These are phyloP conservation scores for Hemicordylus capensis DNA, from an alignment of 2,113 vertebrate species.

Conservation along the genomic window DNA sequence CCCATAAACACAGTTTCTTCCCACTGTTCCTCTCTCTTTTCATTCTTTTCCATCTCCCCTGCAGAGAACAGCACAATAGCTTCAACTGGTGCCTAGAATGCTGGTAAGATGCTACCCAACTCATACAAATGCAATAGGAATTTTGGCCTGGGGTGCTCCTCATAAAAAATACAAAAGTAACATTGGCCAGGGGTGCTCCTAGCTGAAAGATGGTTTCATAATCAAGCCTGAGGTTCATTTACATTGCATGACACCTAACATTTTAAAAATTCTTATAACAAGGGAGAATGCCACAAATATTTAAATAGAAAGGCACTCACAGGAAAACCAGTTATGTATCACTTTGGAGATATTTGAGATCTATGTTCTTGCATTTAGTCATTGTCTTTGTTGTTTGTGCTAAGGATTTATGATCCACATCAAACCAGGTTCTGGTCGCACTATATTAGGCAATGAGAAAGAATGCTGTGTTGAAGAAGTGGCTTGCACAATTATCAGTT, in stretches of 20 bases:
- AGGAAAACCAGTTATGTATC: not conserved
- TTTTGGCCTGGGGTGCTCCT: not conserved
- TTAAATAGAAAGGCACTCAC: not conserved
- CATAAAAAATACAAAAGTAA: constrained; percentile 31
- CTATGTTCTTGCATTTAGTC: not conserved
- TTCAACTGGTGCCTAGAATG: not conserved
- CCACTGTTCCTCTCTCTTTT: not conserved
- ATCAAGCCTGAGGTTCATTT: constrained; percentile 10
- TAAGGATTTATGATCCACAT: not conserved
- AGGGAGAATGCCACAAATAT: not conserved
- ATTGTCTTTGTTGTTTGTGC: not conserved
- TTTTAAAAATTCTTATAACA: not conserved
- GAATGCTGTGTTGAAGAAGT: not conserved
- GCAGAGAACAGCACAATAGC: not conserved
- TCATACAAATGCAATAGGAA: not conserved
- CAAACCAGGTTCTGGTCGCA: not conserved
- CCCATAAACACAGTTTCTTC: not conserved
- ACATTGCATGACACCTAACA: not conserved
- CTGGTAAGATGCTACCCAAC: not conserved
- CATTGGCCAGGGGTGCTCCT: not conserved
- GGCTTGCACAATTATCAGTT: not conserved
- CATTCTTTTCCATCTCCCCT: not conserved
- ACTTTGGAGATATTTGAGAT: not conserved
- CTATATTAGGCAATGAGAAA: not conserved
- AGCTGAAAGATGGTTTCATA: constrained; percentile 17